Percentiles rank a stretch among this genome's conserved stretches.
phyloP scores from a whole-genome alignment of 2,888 invertebrate species.

The Willowsia nigromaculata region DNA sequence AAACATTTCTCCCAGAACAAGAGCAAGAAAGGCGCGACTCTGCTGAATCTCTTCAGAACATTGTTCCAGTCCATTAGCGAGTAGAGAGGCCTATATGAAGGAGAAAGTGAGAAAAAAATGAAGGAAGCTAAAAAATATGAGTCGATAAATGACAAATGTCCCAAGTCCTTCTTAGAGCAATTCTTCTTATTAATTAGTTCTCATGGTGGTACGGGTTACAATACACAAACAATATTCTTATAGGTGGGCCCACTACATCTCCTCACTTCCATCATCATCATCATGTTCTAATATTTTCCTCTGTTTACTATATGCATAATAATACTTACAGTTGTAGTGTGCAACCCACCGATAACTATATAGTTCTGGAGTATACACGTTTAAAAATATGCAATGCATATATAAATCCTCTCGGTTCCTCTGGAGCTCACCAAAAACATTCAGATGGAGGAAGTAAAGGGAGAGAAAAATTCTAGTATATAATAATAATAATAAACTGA shows the following conservation, averaged over 20 bases:
- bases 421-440: neutral
- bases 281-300: neutral
- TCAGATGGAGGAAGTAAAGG: slow-evolving; percentile 10
- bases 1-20: slow-evolving; percentile 1
- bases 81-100: slow-evolving; percentile 24
- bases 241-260: neutral
- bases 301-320: neutral
- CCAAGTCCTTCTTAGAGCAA: slow-evolving; percentile 44
- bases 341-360: no score
- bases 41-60: slow-evolving; percentile 25
- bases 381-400: slow-evolving; percentile 15
- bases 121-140: slow-evolving; percentile 57
- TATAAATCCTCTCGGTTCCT: neutral
- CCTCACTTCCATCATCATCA: neutral
- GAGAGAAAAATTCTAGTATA: slow-evolving; percentile 1
- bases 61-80: slow-evolving; percentile 57
- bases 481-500: slow-evolving; percentile 57
- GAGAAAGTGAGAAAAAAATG: slow-evolving; percentile 25
- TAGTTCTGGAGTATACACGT: neutral
- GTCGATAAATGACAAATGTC: slow-evolving; percentile 62
- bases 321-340: neutral
- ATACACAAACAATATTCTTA: neutral
- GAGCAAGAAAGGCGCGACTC: slow-evolving; percentile 3
- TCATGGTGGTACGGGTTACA: neutral
- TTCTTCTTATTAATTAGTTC: neutral